A percentile compares a stretch with the other conserved stretches of the same genome.
Conservation (phyloP, 2,797 vertebrate species). For the Acipenser oxyrinchus region DNA sequence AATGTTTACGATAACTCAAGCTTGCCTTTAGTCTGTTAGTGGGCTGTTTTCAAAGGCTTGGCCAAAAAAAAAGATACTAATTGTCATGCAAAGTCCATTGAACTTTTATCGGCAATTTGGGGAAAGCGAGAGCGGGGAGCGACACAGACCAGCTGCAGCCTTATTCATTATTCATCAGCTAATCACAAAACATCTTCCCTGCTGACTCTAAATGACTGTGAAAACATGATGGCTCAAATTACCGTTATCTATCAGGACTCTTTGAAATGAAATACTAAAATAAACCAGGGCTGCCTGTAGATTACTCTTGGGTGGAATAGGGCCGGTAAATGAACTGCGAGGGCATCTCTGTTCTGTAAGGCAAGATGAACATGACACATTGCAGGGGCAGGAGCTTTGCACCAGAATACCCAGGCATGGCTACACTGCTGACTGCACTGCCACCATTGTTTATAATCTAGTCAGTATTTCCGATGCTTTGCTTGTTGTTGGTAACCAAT, state of each 20-base stretch:
- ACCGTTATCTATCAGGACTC: constrained; percentile 39
- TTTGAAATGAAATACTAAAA: constrained; percentile 57
- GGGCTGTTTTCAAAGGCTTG: too few species aligned
- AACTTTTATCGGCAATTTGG: constrained; percentile 43
- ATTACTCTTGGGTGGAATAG: constrained; percentile 49
- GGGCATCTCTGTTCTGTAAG: constrained; percentile 26
- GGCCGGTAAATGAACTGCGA: constrained; percentile 21
- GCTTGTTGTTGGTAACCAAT: too few species aligned
- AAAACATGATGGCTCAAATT: constrained; percentile 54
- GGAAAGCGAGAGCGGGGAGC: constrained; percentile 36
- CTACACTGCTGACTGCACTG: too few species aligned
- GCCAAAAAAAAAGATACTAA: too few species aligned
- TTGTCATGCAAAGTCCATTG: too few species aligned
- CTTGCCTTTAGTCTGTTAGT: too few species aligned
- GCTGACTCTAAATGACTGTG: constrained; percentile 53
- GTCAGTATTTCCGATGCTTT: too few species aligned
- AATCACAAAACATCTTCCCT: constrained; percentile 49
- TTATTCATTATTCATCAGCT: constrained; percentile 60
- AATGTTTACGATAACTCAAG: too few species aligned
- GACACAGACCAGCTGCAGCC: constrained; percentile 23
- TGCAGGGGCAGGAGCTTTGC: not conserved
- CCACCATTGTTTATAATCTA: too few species aligned
- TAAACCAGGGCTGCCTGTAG: constrained; percentile 18
- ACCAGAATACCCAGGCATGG: too few species aligned
- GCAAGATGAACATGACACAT: constrained; percentile 19